Conservation (phyloP, 2,113 vertebrate genomes). For the human region DNA sequence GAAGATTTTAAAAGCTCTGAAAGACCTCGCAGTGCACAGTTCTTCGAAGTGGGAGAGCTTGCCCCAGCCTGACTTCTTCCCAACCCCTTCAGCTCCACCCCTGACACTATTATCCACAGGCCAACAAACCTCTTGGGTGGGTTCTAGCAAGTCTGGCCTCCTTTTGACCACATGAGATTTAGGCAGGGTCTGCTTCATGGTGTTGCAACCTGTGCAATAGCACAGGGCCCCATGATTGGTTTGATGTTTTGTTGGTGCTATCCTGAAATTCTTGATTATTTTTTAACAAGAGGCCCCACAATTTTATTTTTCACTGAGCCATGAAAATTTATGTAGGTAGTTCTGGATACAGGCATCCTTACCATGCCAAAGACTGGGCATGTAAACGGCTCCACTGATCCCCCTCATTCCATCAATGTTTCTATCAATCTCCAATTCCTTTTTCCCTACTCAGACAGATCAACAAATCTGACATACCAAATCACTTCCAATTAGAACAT, state of each 20-base stretch:
- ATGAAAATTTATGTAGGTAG: neutral
- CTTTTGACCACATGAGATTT: neutral
- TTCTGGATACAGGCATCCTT: neutral
- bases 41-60: neutral
- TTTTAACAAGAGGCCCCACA: neutral
- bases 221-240: too few relatives aligned
- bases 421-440: neutral
- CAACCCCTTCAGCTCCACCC: neutral
- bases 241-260: neutral
- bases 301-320: neutral
- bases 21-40: neutral
- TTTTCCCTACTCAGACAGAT: neutral
- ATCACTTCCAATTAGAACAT: neutral
- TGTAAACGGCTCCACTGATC: neutral
- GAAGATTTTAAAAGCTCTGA: neutral
- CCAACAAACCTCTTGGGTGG: neutral
- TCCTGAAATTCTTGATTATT: slow-evolving; percentile 5
- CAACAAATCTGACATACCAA: neutral
- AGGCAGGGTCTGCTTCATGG: neutral
- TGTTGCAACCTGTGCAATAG: neutral
- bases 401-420: neutral
- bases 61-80: neutral
- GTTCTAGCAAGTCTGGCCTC: neutral
- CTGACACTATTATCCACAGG: neutral
- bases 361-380: neutral